Conservation (phyloP, 1,140 invertebrate genomes). For the Meloidogyne hapla region DNA sequence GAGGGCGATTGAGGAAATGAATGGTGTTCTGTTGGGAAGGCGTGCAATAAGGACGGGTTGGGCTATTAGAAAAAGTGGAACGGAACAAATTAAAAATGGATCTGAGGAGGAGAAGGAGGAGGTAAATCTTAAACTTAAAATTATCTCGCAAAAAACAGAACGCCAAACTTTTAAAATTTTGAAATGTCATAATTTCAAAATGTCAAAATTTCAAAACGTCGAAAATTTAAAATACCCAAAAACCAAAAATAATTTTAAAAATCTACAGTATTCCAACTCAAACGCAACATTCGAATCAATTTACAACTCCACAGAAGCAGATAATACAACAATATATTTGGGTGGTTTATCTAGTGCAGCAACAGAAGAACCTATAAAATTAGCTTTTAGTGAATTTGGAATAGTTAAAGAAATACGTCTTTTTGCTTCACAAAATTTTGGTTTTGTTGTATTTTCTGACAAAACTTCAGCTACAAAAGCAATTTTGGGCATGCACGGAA, state of each 20-base stretch:
- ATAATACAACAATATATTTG: conserved; percentile 98
- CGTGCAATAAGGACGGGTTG: conserved; percentile 96
- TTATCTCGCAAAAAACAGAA: no score
- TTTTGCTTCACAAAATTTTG: conserved; percentile 98
- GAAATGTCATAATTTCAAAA: not conserved
- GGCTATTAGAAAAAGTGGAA: conserved; percentile 80
- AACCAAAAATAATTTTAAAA: not conserved
- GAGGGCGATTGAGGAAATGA: conserved; percentile 93
- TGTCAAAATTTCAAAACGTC: not conserved
- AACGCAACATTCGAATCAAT: conserved; percentile 78
- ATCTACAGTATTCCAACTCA: not conserved
- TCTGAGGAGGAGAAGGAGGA: conserved; percentile 17
- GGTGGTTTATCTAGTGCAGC: conserved; percentile 74
- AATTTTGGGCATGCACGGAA: conserved; percentile 34
- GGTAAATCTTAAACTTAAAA: not conserved
- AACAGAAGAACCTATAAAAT: conserved; percentile 87
- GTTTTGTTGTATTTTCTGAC: conserved; percentile 94
- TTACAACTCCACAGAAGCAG: conserved; percentile 93
- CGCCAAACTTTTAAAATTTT: not conserved
- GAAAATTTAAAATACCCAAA: not conserved
- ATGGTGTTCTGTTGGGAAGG: conserved; percentile 96
- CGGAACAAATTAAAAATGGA: not conserved
- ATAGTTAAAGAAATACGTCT: conserved; percentile 94
- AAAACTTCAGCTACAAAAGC: conserved; percentile 70
- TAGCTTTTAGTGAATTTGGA: conserved; percentile 89